A percentile compares a stretch with the other conserved stretches of the same genome.
Evolutionary conservation across 2,888 invertebrate species (phyloP).

Genomic region (Ischnura elegans): DNA sequence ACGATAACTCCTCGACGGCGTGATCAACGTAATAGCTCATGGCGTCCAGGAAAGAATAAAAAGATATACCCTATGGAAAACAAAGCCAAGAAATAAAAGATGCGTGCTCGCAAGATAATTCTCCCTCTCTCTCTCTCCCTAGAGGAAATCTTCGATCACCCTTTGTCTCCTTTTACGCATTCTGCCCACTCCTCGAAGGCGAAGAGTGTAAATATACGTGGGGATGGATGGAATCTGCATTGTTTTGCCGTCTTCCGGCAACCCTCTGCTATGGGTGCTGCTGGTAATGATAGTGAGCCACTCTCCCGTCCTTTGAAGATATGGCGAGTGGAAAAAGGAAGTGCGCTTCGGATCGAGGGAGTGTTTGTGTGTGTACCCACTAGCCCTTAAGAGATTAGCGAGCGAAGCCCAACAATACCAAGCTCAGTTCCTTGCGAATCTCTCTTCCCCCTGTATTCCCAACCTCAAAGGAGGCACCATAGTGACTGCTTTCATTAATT

Average conservation of each 20-base stretch:
- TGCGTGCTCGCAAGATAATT: not conserved
- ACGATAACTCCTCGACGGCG: not conserved
- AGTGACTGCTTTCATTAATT: no score
- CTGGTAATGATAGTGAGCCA: not conserved
- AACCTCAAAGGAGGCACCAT: no score
- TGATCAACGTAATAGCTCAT: not conserved
- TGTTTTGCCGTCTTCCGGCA: not conserved
- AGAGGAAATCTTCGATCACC: not conserved
- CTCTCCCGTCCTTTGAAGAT: not conserved
- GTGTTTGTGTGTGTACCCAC: not conserved
- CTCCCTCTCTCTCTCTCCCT: no score
- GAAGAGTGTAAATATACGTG: not conserved
- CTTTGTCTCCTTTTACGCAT: not conserved
- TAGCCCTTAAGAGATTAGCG: not conserved
- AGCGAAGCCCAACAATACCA: not conserved
- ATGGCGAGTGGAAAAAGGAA: not conserved
- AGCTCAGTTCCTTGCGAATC: not conserved
- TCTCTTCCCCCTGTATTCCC: not conserved
- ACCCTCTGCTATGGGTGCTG: not conserved
- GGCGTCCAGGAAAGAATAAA: no score
- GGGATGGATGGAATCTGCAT: not conserved
- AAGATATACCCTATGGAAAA: not conserved
- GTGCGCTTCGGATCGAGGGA: not conserved
- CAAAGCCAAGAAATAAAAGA: not conserved
- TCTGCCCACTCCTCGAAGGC: not conserved